These are phyloP conservation scores for Campoletis raptor DNA, from an alignment of 2,888 invertebrate species.

Conservation along the genomic window DNA sequence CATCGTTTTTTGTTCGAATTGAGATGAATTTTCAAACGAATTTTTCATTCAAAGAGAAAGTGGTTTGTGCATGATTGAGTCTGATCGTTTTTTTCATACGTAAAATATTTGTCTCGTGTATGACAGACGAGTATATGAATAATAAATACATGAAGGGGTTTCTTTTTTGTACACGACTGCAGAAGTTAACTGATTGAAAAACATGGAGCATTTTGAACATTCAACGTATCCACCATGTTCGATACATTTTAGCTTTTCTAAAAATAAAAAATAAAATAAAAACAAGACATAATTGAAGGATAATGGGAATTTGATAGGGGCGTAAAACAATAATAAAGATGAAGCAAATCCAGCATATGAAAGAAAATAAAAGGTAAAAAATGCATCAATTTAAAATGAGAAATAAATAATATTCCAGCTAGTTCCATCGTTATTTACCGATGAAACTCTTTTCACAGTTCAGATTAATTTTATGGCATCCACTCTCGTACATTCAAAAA, in stretches of 20 bases:
- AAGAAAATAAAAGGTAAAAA: neutral
- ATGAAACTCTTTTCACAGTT: neutral
- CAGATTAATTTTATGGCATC: slow-evolving; percentile 1
- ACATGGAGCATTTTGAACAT: neutral
- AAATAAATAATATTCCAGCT: neutral
- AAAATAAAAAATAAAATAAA: neutral
- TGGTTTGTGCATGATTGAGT: neutral
- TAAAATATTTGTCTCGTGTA: neutral
- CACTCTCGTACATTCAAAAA: neutral
- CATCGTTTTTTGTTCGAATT: neutral
- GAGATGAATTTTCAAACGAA: too few relatives aligned
- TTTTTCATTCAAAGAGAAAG: too few relatives aligned
- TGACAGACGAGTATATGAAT: neutral
- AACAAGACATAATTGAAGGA: neutral
- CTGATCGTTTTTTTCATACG: neutral
- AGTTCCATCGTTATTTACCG: neutral
- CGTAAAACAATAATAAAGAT: neutral
- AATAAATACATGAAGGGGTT: neutral
- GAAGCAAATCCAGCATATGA: neutral
- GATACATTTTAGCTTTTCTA: neutral
- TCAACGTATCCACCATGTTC: neutral
- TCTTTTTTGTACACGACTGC: neutral
- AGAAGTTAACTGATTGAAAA: neutral
- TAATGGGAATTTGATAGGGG: neutral
- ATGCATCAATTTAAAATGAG: neutral